Conservation (phyloP, 2,113 vertebrate genomes). For the Parotia lawesii region DNA sequence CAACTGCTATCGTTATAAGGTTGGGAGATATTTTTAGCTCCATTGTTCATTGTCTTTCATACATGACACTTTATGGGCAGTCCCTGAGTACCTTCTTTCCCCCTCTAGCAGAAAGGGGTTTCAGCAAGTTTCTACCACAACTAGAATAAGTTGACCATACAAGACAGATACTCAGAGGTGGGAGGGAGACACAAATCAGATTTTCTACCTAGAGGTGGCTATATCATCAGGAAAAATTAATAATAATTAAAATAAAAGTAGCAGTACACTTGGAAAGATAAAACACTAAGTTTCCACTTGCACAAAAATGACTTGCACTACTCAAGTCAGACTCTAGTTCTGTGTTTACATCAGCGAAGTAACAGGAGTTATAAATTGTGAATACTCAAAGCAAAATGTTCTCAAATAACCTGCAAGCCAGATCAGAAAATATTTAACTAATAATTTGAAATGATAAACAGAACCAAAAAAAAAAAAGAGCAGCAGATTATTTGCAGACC, state of each 20-base stretch:
- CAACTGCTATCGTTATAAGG: not conserved
- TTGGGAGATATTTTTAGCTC: not conserved
- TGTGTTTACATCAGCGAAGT: not conserved
- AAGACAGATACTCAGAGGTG: not conserved
- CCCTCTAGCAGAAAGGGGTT: not conserved
- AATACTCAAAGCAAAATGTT: not conserved
- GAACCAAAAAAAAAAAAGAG: not conserved
- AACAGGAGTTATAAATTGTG: not conserved
- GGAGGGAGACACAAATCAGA: not conserved
- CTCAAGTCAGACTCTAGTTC: not conserved
- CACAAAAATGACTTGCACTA: not conserved
- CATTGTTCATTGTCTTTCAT: slow-evolving; percentile 6
- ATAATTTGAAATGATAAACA: not conserved
- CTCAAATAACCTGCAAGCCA: not conserved
- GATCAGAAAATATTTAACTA: slow-evolving; percentile 12
- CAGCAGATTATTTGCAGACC: not conserved
- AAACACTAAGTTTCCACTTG: not conserved
- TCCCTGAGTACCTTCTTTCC: not conserved
- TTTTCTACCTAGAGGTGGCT: not conserved
- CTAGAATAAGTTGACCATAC: not conserved
- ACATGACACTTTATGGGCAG: not conserved
- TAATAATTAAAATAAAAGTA: not conserved
- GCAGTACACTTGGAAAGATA: not conserved
- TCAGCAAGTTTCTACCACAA: not conserved
- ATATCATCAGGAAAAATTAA: not conserved